phyloP scores from a whole-genome alignment of 2,113 vertebrate genomes.

The Cyprinodon variegatus region DNA sequence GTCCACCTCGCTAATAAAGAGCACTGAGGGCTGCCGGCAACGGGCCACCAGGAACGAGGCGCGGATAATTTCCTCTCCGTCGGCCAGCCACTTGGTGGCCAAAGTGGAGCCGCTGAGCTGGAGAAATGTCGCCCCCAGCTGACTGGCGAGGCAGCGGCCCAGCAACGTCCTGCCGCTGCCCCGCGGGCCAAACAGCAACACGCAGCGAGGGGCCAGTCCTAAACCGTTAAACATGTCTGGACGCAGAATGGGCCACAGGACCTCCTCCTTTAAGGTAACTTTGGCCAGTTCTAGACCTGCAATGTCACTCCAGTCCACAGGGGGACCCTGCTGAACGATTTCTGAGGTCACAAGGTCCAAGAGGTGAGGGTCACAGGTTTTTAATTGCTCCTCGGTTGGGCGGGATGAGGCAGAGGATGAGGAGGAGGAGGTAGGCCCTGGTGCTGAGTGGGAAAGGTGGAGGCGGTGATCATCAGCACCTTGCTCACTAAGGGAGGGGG shows the following conservation, averaged over 20 bases:
- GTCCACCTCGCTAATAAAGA: constrained; percentile 96
- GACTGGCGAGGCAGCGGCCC: constrained; percentile 92
- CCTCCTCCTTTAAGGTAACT: constrained; percentile 92
- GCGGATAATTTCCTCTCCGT: constrained; percentile 92
- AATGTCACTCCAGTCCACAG: constrained; percentile 93
- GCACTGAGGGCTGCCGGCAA: constrained; percentile 92
- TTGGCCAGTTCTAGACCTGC: constrained; percentile 93
- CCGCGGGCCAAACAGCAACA: constrained; percentile 93
- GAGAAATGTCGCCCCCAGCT: constrained; percentile 93
- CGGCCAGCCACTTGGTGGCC: constrained; percentile 93
- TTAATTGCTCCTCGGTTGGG: constrained; percentile 92
- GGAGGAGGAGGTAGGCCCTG: constrained; percentile 82
- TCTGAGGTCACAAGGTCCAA: constrained; percentile 96
- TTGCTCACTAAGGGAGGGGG: constrained; percentile 89
- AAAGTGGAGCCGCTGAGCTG: constrained; percentile 89
- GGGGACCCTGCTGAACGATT: constrained; percentile 91
- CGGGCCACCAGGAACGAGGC: constrained; percentile 93
- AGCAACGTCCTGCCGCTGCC: constrained; percentile 94
- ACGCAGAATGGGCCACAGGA: constrained; percentile 94
- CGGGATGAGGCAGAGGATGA: constrained; percentile 86
- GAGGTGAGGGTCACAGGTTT: constrained; percentile 92
- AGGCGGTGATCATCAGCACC: constrained; percentile 87
- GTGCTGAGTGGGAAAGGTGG: constrained; percentile 89
- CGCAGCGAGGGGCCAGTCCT: constrained; percentile 79
- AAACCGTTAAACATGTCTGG: constrained; percentile 93